Conservation (phyloP, 2,113 vertebrate species). For the Gopherus flavomarginatus region DNA sequence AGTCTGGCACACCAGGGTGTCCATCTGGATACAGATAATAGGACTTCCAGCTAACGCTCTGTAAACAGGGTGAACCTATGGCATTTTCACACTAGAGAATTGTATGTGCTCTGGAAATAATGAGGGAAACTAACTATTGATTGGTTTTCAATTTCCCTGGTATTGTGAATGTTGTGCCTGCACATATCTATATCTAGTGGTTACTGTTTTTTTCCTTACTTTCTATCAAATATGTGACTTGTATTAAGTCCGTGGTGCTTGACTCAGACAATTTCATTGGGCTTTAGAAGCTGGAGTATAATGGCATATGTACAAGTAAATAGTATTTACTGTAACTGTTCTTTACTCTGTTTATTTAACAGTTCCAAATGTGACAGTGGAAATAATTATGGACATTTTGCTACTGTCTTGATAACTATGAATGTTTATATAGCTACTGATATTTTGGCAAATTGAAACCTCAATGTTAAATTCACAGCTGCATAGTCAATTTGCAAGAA, state of each 20-base stretch:
- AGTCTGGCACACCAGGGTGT: constrained; percentile 29
- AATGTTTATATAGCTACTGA: background rate
- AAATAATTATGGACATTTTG: background rate
- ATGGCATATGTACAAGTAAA: background rate
- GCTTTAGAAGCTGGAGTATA: background rate
- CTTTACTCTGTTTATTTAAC: background rate
- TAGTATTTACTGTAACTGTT: background rate
- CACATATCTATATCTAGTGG: background rate
- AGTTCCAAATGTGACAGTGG: background rate
- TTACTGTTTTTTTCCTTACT: background rate
- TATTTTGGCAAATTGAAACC: background rate
- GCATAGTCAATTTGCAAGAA: background rate
- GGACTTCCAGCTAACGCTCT: background rate
- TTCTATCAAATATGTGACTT: background rate
- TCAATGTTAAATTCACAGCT: background rate
- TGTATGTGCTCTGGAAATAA: constrained; percentile 29
- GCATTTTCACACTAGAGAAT: constrained; percentile 48
- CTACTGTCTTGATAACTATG: background rate
- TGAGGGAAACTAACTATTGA: constrained; percentile 20
- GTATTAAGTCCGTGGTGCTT: background rate
- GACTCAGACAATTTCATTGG: background rate
- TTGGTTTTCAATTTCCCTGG: background rate
- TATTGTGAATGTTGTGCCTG: background rate
- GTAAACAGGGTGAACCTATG: constrained; percentile 11
- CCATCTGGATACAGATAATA: constrained; percentile 51